Evolutionary conservation across 2,888 invertebrate species (phyloP), one percentile per base, ranked within the genome.

Genomic region (Campoplex capitator): DNA sequence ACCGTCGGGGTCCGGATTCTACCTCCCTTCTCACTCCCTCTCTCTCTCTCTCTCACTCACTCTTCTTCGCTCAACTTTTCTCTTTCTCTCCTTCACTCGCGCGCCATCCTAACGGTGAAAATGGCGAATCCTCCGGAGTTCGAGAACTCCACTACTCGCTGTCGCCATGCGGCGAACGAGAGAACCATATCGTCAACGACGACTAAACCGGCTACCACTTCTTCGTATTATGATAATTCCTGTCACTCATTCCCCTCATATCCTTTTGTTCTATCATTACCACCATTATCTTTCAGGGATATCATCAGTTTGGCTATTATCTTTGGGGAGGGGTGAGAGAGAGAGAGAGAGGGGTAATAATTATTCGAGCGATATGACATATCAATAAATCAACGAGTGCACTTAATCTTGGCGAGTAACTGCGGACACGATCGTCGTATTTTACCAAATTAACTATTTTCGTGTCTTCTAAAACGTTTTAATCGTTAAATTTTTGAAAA

Each of bases 51-150:
- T 65, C 56, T 54, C 48, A 51, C 48, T 54, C 68, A 42, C 58
- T 48, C 73, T 32, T 70, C 38, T 48, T 74, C 38, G 35, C 35
- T 3, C 32, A 62, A 62, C 67, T 42, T 51, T 73, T 65, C 28
- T 65, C 78, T 48, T 76, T 76, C 62, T 73, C 58, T 78, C 51
- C 54, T 54, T 54, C 58, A 62, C 62, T 62, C 32, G 62, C 32
- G 62, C 74, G 32, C 28, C 58, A 65, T 82, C 76, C 87, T 85
- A 85, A 87, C 88, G 83, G 85, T 87, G 80, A 88, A 88, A 88
- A 88, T 88, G 88, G 88, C 88, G 85, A 88, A 83, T 85, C 85
- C 88, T 80, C 87, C 58, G 74, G 67, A 75, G 79, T 79, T 70
- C 75, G 83, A 79, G 83, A 80, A 38, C 70, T 51, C 81, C 78